Conservation (phyloP, 2,888 invertebrate species). For the Lymantria monacha region DNA sequence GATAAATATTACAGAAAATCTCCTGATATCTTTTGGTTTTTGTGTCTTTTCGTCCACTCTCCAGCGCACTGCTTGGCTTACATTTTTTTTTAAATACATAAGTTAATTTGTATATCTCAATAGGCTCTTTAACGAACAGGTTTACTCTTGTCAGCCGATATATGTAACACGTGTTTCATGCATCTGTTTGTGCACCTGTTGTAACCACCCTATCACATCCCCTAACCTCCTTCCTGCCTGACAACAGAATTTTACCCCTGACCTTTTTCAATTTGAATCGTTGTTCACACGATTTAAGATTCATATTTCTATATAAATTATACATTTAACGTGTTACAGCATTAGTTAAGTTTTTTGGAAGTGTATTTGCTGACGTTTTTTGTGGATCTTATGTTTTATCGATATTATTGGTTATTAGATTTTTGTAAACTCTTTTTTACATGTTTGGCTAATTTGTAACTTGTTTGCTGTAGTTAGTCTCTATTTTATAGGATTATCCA, state of each 20-base stretch:
- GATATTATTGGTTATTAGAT: constrained; percentile 6
- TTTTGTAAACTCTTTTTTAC: neutral
- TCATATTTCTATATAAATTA: constrained; percentile 9
- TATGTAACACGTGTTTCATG: constrained; percentile 30
- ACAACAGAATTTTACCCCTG: constrained; percentile 7
- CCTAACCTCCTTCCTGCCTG: constrained; percentile 14
- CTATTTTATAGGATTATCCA: no score
- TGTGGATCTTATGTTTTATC: constrained; percentile 12
- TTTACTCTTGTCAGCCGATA: constrained; percentile 14
- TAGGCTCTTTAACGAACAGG: neutral
- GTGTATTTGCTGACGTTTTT: constrained; percentile 10
- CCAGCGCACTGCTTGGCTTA: no score
- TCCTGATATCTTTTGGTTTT: no score
- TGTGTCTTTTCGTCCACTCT: no score
- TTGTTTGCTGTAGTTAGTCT: no score
- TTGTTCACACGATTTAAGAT: constrained; percentile 9
- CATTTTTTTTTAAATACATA: no score
- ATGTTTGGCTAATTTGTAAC: no score
- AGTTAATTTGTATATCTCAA: neutral
- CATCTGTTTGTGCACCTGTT: constrained; percentile 50
- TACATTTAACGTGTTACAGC: constrained; percentile 7
- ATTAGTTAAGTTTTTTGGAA: constrained; percentile 1
- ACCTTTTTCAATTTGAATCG: constrained; percentile 10
- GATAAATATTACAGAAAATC: no score
- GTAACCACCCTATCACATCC: constrained; percentile 16